Conservation (phyloP, 2,888 invertebrate species). For the Coleophora deauratella region DNA sequence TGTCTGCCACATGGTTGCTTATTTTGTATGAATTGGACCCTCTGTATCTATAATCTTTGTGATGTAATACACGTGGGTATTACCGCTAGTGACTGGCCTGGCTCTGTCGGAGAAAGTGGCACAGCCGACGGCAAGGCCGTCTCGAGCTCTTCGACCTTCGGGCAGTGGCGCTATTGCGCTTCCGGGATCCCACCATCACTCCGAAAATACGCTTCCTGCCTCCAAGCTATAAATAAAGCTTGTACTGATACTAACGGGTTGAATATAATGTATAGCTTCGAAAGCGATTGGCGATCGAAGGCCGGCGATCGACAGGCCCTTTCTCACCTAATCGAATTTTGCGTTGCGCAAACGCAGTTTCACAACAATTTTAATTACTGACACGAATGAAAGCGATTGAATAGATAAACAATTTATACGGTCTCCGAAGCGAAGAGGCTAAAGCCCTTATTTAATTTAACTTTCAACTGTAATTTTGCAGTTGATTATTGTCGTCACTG, state of each 20-base stretch:
- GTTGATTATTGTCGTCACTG: too few species aligned
- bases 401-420: slow-evolving; percentile 9
- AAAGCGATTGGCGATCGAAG: slow-evolving; percentile 27
- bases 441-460: slow-evolving; percentile 1
- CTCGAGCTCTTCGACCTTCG: slow-evolving; percentile 57
- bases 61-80: slow-evolving; percentile 48
- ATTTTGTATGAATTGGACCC: too few species aligned
- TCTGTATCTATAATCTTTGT: too few species aligned
- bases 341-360: slow-evolving; percentile 32
- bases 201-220: slow-evolving; percentile 17
- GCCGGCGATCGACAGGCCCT: slow-evolving; percentile 27
- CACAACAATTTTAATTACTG: slow-evolving; percentile 29
- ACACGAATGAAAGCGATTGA: slow-evolving; percentile 27
- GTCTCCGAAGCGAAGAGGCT: too few species aligned
- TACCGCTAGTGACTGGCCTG: slow-evolving; percentile 2
- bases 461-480: too few species aligned
- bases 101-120: slow-evolving; percentile 60
- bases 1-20: too few species aligned
- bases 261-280: slow-evolving; percentile 19
- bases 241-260: not conserved
- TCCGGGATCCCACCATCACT: slow-evolving; percentile 47
- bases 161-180: slow-evolving; percentile 21
- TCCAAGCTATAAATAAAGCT: slow-evolving; percentile 14
- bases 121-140: slow-evolving; percentile 58
- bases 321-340: slow-evolving; percentile 25